Evolutionary conservation across 2,888 invertebrate genomes (phyloP), one percentile per base, ranked within the genome.

Genomic region (Aricia artaxerxes): DNA sequence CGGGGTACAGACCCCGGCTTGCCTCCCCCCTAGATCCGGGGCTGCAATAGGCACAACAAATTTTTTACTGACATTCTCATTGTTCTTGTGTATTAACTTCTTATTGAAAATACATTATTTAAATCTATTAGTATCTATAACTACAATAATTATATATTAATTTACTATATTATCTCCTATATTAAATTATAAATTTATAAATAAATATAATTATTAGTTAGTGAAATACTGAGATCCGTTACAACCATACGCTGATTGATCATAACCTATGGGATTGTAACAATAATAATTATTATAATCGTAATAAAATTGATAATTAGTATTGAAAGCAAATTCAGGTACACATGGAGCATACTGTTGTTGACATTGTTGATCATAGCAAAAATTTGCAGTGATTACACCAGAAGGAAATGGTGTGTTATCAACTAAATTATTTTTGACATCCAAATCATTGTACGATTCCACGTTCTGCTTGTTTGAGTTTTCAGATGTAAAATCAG

Each of bases 321-420:
- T 76, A 57, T 53, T 53, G 9, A 35, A 53, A 35, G 35, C 49
- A 7, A 73, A 44, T 24, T 44, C 49, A 49, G 75, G 73, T 40
- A 40, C n/a, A 76, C 13, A 53, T 35, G 16, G 57, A 16, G 57
- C 53, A 76, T 31, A 40, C n/a, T 75, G 73, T n/a, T 75, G 73
- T 49, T 75, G 53, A 53, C 16, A 24, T 44, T 53, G 49, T 24
- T 76, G 31, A 35, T 53, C 6, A 76, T 76, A 69, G 35, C 38
- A 76, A 57, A 35, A 35, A 7, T 57, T 6, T 31, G 11, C 49
- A 49, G 49, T 24, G 31, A 11, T 35, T 16, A 11, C 7, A 53
- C 35, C 16, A 13, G 6, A 35, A 57, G 57, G 35, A 69, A 69
- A 6, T 57, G 31, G 53, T 6, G 53, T 31, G 13, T 35, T 16